Evolutionary conservation across 2,797 vertebrate genomes (phyloP), one percentile per base, ranked within the genome.

Genomic region (Argyrosomus regius): DNA sequence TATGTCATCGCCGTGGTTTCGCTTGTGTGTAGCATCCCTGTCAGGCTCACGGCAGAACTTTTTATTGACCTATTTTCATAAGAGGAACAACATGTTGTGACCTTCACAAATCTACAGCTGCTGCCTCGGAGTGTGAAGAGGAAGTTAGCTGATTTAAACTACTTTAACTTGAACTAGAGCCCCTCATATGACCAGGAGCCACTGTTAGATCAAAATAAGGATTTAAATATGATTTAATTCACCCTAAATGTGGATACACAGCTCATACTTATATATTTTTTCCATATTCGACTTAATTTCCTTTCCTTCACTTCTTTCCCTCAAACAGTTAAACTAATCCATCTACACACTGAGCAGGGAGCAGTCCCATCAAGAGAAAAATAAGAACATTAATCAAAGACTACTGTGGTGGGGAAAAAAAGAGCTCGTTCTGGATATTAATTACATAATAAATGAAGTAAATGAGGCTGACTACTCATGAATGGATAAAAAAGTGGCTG

Each of bases 401-500:
- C 62, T 72, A 43, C 20, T 80, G 65, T 57, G 58, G 28, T 39
- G 35, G 48, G 48, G 16, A 31, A 63, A 49, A 63, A 57, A n/a
- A 5, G 1, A 66, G 77, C 70, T 82, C 1, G 6, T 82, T 85
- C 72, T 83, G 78, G 84, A 77, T 82, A 88, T 88, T 84, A 89
- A 89, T 89, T 83, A 81, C 82, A 80, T 75, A 59, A 91, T 75
- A 83, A 84, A 89, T 89, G 77, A 74, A 81, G 71, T 83, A 83
- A 90, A 87, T 82, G 78, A 86, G 77, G 54, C 80, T 26, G 76
- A 58, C 54, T 74, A 26, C 75, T 89, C 69, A 77, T 75, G 67
- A 82, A 75, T 76, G 75, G 83, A 71, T 73, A 57, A 80, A 79
- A 50, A 75, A 69, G 26, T 69, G 67, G 3, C 72, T 68, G 54